These are phyloP conservation scores for Emydura subglobosa DNA, from an alignment of 2,113 vertebrate species.

Conservation along the genomic window DNA sequence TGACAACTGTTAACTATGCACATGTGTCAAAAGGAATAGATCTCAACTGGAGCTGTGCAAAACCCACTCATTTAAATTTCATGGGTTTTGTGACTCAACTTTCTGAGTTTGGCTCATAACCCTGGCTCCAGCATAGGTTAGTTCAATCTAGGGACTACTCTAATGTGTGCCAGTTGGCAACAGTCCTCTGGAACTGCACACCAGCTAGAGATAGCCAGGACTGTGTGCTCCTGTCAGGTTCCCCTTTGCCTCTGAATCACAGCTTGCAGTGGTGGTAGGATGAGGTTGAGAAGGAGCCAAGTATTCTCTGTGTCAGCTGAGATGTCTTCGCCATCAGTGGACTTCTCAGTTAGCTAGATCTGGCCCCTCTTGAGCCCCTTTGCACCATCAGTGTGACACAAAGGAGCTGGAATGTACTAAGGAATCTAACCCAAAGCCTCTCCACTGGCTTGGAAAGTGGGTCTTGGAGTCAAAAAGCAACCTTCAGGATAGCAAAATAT, in stretches of 20 bases:
- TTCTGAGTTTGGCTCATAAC: neutral
- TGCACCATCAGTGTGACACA: neutral
- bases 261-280: neutral
- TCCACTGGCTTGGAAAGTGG: neutral
- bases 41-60: accelerated
- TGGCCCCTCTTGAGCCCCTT: neutral
- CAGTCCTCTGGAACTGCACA: neutral
- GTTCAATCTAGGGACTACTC: neutral
- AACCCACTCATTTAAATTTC: neutral
- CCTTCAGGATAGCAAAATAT: neutral
- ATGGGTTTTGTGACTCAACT: neutral
- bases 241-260: neutral
- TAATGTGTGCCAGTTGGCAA: neutral
- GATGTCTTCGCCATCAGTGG: neutral
- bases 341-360: neutral
- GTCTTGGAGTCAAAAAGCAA: too few species aligned
- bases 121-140: neutral
- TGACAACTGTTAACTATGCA: neutral
- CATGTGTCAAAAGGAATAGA: neutral
- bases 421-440: neutral
- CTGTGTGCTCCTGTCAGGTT: neutral
- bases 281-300: neutral
- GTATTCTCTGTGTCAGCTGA: neutral
- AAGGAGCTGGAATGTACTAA: neutral
- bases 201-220: neutral